Base-by-base conservation (phyloP, 2,113 vertebrate species). In the Gallinago undulata region DNA sequence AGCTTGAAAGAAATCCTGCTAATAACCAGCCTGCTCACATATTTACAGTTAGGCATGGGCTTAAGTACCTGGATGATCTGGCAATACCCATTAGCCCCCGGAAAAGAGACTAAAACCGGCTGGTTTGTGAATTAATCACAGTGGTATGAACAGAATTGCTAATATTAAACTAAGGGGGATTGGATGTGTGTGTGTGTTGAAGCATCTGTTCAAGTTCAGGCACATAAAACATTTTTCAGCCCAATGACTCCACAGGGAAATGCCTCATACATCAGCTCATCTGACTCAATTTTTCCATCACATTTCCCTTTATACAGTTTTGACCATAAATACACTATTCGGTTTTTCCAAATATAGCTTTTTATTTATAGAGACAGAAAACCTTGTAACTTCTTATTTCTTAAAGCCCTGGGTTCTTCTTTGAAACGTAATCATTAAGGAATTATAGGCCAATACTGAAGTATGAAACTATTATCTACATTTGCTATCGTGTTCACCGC, bases 271-370 rank as follows among this genome's bases (percentile, higher is more conserved):
- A 97, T 94, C 96, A 97, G 93, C 92, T 97, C 97, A 97, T 96
- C 94, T 88, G 96, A 97, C 95, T 97, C 96, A 96, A 84, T 97
- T 97, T 98, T 98, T 98, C 97, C 97, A 98, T 97, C 94, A 79
- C 90, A 95, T 92, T 97, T 93, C 93, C 94, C 95, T 91, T 95
- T 81, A 67, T 95, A 90, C 87, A 93, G 59, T 74, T 79, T 89
- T 90, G 79, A 84, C 82, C 93, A 93, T 87, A 97, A 96, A 97
- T 96, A 96, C 30, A 68, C 77, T 67, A 59, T 78, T 90, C 13
- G 3, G 91, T 89, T 89, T 94, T 66, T 63, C 93, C 77, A 97
- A 97, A 97, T 95, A 96, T 94, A 97, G 75, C 55, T 77, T 84
- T 93, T 95, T 95, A 97, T 97, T 95, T 95, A 90, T 95, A 93